phyloP scores from a whole-genome alignment of 2,888 invertebrate species.

The Dolichomitus sp. region DNA sequence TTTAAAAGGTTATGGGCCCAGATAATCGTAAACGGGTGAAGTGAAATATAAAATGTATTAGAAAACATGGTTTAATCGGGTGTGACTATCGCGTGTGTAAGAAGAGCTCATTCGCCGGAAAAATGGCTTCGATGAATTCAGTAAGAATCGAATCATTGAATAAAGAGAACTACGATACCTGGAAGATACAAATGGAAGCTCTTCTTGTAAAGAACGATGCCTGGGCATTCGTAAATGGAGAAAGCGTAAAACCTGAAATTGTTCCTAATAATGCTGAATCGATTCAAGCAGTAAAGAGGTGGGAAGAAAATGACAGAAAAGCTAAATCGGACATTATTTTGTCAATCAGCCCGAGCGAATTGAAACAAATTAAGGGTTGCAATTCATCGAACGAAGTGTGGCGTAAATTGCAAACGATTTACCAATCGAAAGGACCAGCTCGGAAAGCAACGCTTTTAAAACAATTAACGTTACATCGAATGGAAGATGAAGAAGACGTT shows the following conservation, averaged over 20 bases:
- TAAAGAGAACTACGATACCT: not conserved
- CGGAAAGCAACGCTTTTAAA: slow-evolving; percentile 84
- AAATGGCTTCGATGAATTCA: not conserved
- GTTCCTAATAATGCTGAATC: not conserved
- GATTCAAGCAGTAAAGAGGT: not conserved
- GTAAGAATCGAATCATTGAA: not conserved
- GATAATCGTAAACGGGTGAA: too few relatives aligned
- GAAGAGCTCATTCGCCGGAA: not conserved
- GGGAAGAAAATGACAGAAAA: not conserved
- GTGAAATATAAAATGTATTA: too few relatives aligned
- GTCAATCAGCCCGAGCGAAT: not conserved
- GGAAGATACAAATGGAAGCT: not conserved
- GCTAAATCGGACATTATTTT: not conserved
- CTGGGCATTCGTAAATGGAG: not conserved
- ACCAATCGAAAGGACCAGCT: slow-evolving; percentile 82
- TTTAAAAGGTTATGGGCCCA: too few relatives aligned
- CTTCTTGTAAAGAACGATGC: not conserved
- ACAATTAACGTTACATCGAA: slow-evolving; percentile 77
- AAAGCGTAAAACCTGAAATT: not conserved
- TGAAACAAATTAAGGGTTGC: too few relatives aligned
- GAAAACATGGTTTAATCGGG: too few relatives aligned
- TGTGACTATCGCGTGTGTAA: too few relatives aligned
- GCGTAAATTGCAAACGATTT: slow-evolving; percentile 80
- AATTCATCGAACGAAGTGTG: slow-evolving; percentile 78
- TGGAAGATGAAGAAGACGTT: slow-evolving; percentile 79